Evolutionary conservation across 2,888 invertebrate genomes (phyloP), one percentile per base, ranked within the genome.

Genomic region (Aethes cnicana): DNA sequence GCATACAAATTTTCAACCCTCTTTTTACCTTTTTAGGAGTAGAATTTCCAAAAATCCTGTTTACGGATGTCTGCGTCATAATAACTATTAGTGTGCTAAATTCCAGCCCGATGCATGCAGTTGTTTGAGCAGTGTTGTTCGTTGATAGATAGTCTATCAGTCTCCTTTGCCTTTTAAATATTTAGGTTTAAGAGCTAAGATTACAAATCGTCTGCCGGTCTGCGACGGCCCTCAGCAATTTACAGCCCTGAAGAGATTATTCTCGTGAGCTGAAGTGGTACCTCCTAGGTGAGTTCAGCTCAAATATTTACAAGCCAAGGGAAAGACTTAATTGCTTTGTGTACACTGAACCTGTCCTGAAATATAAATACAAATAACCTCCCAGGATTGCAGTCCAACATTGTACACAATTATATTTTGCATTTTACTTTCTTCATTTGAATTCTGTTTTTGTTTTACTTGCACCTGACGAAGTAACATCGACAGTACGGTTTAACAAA

Each of bases 281-380:
- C 47, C n/a, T n/a, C n/a, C 53, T 43, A 56, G 55, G 53, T 55
- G 56, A 55, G 50, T 55, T 57, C 37, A 42, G 28, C 32, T 61
- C 58, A 61, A 61, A 59, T 59, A 61, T 61, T 59, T 58, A 61
- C 48, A 9, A 46, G 14, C 37, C 25, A 14, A 44, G 43, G 35
- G 36, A 37, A 43, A 50, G 30, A 50, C 50, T 50, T 50, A 50
- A 50, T 50, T 50, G 50, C 43, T 44, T 23, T 48, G 48, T 48
- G 48, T 50, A 50, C 42, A 42, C 36, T 11, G 50, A 43, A 43
- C 50, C 43, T 41, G 48, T 44, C 43, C 30, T 44, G 50, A 50
- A 50, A 44, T 50, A 50, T 44, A 50, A 50, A 44, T 43, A 50
- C 36, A 50, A 50, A 50, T 37, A 50, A 30, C 36, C 43, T 43